A percentile compares a stretch with the other conserved stretches of the same genome.
These are phyloP conservation scores for Pachydiplax longipennis DNA, from an alignment of 2,888 invertebrate genomes.

Conservation along the genomic window DNA sequence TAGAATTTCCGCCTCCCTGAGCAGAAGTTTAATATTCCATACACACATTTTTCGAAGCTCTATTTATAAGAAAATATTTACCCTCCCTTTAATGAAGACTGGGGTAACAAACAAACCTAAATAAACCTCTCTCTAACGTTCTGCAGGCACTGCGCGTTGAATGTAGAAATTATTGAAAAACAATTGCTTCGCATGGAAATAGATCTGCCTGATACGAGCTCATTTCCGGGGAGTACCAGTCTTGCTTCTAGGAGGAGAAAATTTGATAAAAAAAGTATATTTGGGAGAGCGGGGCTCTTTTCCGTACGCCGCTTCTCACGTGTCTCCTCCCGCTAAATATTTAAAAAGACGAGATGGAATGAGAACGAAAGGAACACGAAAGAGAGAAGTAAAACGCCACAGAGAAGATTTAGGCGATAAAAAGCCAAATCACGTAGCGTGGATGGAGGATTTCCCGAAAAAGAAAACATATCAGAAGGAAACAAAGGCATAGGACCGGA, in stretches of 20 bases:
- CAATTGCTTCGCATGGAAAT: not conserved
- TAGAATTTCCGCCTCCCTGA: too few species aligned
- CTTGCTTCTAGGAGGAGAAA: not conserved
- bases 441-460: too few species aligned
- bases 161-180: conserved; percentile 18
- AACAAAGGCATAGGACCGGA: too few species aligned
- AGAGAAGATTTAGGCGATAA: not conserved
- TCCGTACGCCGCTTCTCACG: not conserved
- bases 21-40: not conserved
- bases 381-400: not conserved
- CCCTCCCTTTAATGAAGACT: not conserved
- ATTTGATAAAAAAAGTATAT: not conserved
- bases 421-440: not conserved
- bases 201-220: not conserved
- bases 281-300: not conserved
- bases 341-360: not conserved
- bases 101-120: not conserved
- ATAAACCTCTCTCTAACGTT: not conserved
- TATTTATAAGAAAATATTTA: not conserved
- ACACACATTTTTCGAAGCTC: not conserved
- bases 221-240: not conserved
- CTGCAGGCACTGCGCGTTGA: not conserved
- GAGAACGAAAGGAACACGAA: not conserved
- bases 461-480: too few species aligned
- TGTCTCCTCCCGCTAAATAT: not conserved